These are phyloP conservation scores for Pomatorhinus ruficollis DNA, from an alignment of 2,113 vertebrate species.

Conservation along the genomic window DNA sequence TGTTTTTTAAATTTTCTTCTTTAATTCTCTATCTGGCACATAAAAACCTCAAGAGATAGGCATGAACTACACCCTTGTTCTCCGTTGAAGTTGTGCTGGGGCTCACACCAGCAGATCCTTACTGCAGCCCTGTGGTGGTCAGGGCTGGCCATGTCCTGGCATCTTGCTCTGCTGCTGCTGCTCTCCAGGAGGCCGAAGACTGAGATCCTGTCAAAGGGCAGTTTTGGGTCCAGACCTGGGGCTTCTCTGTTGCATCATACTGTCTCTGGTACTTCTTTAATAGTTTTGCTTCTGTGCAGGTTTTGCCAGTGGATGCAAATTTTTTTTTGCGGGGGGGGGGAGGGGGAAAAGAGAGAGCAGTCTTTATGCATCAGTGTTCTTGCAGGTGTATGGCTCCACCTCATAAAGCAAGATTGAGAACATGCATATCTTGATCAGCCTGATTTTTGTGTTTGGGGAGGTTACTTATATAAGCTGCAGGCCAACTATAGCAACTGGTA, in stretches of 20 bases:
- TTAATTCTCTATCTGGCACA: background rate
- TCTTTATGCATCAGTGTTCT: background rate
- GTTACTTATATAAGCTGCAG: background rate
- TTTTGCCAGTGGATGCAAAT: background rate
- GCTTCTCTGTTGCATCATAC: background rate
- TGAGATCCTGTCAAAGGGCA: background rate
- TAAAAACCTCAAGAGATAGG: background rate
- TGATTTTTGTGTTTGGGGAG: slow-evolving; percentile 16
- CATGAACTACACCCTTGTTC: background rate
- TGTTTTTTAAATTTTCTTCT: background rate
- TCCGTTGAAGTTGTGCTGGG: background rate
- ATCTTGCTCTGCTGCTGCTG: background rate
- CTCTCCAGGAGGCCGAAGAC: background rate
- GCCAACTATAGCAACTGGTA: background rate
- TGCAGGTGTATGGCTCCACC: background rate
- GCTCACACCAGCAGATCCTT: background rate
- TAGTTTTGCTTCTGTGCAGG: background rate
- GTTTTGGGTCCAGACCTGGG: background rate
- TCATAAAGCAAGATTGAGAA: slow-evolving; percentile 7
- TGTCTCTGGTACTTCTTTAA: background rate
- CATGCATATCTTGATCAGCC: background rate
- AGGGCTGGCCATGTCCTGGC: background rate
- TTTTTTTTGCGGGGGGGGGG: background rate
- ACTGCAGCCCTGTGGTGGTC: background rate
- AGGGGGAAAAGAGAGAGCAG: background rate